A percentile compares a stretch with the other conserved stretches of the same genome.
Conservation (phyloP, 2,797 vertebrate species). For the Nyctalus aviator region DNA sequence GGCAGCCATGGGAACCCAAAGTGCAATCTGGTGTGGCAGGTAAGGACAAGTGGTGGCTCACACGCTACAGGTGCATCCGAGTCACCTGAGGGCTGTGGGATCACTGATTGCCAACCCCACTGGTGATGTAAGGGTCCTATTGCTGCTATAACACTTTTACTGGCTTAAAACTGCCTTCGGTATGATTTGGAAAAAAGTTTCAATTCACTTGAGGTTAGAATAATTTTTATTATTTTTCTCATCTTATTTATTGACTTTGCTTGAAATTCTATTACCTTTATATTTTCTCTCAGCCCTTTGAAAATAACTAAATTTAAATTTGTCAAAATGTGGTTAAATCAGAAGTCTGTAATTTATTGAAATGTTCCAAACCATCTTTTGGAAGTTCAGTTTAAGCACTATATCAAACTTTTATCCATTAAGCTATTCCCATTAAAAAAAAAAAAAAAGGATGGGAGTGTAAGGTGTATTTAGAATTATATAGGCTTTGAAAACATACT, state of each 20-base stretch:
- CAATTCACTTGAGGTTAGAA: background rate
- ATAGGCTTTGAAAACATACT: background rate
- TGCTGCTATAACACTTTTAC: background rate
- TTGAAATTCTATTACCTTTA: background rate
- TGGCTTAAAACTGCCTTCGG: background rate
- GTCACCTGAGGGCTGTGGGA: background rate
- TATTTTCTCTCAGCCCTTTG: background rate
- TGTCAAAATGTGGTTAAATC: background rate
- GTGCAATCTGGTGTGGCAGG: background rate
- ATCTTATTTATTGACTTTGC: slow-evolving; percentile 1
- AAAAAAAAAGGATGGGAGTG: background rate
- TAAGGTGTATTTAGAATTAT: background rate
- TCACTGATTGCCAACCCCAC: background rate
- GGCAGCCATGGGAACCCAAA: background rate
- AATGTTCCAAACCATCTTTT: background rate
- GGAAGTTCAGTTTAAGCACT: background rate
- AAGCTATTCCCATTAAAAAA: background rate
- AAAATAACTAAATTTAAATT: slow-evolving; percentile 32
- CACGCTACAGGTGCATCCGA: background rate
- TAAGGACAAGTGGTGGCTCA: background rate
- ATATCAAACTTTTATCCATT: background rate
- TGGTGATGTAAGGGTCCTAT: background rate
- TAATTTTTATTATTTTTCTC: slow-evolving; percentile 1
- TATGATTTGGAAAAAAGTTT: background rate
- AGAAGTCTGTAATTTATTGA: background rate